Base-by-base conservation (phyloP, 2,888 invertebrate genomes). In the Athripsodes cinereus region DNA sequence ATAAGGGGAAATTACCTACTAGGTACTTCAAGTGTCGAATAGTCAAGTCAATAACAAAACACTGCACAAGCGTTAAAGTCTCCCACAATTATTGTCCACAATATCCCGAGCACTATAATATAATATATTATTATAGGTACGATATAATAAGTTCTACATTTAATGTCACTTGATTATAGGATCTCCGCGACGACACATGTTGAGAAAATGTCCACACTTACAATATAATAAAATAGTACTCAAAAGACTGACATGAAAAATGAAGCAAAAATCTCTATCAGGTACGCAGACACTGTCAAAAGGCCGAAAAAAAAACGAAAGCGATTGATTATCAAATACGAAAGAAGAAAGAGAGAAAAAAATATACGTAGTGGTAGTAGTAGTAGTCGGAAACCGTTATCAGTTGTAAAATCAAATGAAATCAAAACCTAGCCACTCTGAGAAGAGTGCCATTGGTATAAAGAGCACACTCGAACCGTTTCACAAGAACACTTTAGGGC, bases 381-480 rank as follows among this genome's bases (percentile, higher is more conserved):
- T 40, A 40, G 8, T 8, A 48, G 44, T 50, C 55, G 59, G 57
- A 50, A 53, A 61, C 56, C 53, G 60, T 62, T 63, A 63, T 63
- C 63, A 60, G 61, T 59, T 60, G 63, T 56, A 61, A 60, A 63
- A 63, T 63, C 61, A 61, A 62, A 62, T 60, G 64, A 64, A 62
- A 62, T 62, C 62, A 64, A 62, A 63, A 64, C 62, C 63, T 60
- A 57, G 75, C 61, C 64, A 64, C 61, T 59, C 62, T 57, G 55
- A 55, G 55, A 54, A 26, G 62, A 58, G 62, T 53, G 61, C 61
- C 61, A 61, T 61, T 52, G 63, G 59, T 54, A 13, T 40, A 55
- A 53, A 63, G 63, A 63, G 63, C 59, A 48, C 63, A 59, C 61
- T 61, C 61, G 61, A 61, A 57, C 52, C 54, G 57, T 59, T n/a